Conservation (phyloP, 2,113 vertebrate genomes). For the Zosterops pallidus region DNA sequence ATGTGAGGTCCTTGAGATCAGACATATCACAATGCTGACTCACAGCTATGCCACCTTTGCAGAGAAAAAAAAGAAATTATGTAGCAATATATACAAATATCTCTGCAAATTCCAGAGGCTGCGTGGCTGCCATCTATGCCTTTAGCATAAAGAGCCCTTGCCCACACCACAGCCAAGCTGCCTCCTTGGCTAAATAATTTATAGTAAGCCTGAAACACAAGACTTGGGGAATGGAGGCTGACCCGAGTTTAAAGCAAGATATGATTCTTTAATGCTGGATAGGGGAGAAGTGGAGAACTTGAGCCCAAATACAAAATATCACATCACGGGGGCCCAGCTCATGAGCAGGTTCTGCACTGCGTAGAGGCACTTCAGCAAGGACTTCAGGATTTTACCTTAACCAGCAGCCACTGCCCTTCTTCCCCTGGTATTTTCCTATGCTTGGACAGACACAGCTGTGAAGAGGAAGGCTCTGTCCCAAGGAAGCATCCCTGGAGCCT, state of each 20-base stretch:
- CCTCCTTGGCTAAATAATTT: background rate
- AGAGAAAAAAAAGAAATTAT: background rate
- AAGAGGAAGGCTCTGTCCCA: background rate
- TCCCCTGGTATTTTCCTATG: background rate
- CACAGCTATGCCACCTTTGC: background rate
- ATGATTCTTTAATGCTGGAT: background rate
- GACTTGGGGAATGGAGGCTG: background rate
- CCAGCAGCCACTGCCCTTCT: background rate
- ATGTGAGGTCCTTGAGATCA: background rate
- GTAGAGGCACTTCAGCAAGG: background rate
- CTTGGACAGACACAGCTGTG: background rate
- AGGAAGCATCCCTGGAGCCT: background rate
- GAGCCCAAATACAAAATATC: background rate
- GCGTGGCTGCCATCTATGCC: background rate
- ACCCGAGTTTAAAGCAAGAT: background rate
- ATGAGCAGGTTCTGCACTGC: no score
- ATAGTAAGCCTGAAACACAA: background rate
- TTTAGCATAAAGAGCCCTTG: background rate
- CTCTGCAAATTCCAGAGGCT: background rate
- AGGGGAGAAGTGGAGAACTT: background rate
- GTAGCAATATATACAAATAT: background rate
- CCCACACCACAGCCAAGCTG: background rate
- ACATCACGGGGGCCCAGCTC: background rate
- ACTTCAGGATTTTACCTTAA: fast-evolving
- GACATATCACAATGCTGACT: background rate